Percentiles rank a stretch among this genome's conserved stretches.
Conservation (phyloP, 1,140 invertebrate genomes). For the Sycobia sp. region DNA sequence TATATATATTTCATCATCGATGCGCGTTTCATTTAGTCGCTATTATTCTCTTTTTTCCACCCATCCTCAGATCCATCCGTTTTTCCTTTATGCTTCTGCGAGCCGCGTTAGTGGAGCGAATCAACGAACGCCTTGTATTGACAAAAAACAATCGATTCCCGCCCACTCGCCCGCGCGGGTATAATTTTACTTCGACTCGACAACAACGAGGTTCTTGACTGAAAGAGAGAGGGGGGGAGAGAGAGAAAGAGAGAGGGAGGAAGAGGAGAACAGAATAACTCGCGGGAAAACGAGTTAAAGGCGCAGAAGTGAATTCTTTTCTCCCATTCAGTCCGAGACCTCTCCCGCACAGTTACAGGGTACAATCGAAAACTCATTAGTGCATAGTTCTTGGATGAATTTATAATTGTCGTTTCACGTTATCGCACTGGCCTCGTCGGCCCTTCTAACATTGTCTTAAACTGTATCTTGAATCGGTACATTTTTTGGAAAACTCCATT, state of each 20-base stretch:
- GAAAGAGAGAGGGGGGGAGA: background rate
- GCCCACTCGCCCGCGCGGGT: background rate
- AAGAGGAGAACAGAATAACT: background rate
- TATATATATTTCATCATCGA: slow-evolving; percentile 12
- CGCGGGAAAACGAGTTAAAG: no score
- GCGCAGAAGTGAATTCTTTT: no score
- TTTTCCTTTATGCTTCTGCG: background rate
- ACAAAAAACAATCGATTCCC: slow-evolving; percentile 15
- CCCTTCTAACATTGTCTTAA: no score
- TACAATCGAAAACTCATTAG: slow-evolving; percentile 11
- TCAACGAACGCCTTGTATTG: background rate
- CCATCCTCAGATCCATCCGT: no score
- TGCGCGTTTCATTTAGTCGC: background rate
- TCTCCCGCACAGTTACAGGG: no score
- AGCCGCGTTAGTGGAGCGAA: background rate
- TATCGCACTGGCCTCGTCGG: background rate
- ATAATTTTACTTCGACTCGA: slow-evolving; percentile 1
- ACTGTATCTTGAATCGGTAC: no score
- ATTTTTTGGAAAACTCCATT: no score
- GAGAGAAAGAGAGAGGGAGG: background rate
- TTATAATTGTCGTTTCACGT: background rate
- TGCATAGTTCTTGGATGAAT: slow-evolving; percentile 4
- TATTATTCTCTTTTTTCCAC: background rate
- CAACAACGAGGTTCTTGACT: background rate
- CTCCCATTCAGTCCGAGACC: no score